Percentiles rank a stretch among this genome's conserved stretches.
These are phyloP conservation scores for Nannoperca obscura DNA, from an alignment of 2,797 vertebrate species.

Conservation along the genomic window DNA sequence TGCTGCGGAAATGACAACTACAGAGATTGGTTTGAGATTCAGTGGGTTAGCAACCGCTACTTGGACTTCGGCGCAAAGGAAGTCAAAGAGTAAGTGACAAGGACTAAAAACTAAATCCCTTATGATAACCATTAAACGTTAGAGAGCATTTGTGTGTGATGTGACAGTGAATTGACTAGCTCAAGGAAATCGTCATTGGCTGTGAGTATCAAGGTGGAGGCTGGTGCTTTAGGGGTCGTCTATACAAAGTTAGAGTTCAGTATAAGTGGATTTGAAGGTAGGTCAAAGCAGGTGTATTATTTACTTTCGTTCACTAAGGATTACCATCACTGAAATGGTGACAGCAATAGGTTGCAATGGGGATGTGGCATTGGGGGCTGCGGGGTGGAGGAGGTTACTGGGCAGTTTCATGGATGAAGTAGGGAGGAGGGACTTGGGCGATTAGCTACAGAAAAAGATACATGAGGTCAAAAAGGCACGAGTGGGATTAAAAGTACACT, in stretches of 20 bases:
- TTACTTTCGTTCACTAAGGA: conserved; percentile 63
- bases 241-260: conserved; percentile 39
- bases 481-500: conserved; percentile 14
- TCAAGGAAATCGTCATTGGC: conserved; percentile 7
- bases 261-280: conserved; percentile 71
- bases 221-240: conserved; percentile 2
- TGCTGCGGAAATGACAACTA: conserved; percentile 97
- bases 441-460: conserved; percentile 46
- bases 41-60: conserved; percentile 99
- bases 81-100: conserved; percentile 94
- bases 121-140: not conserved
- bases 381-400: conserved; percentile 39
- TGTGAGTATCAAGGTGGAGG: conserved; percentile 6
- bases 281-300: conserved; percentile 51
- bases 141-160: conserved; percentile 5
- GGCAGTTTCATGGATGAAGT: conserved; percentile 57
- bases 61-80: conserved; percentile 97
- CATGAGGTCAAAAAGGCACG: conserved; percentile 24
- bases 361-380: not conserved
- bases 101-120: conserved; percentile 20
- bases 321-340: conserved; percentile 51
- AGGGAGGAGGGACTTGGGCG: conserved; percentile 29
- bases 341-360: conserved; percentile 9
- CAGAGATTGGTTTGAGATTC: conserved; percentile 98
- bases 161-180: not conserved